These are phyloP conservation scores for Harpalus rufipes DNA, from an alignment of 2,888 invertebrate species.

Conservation along the genomic window DNA sequence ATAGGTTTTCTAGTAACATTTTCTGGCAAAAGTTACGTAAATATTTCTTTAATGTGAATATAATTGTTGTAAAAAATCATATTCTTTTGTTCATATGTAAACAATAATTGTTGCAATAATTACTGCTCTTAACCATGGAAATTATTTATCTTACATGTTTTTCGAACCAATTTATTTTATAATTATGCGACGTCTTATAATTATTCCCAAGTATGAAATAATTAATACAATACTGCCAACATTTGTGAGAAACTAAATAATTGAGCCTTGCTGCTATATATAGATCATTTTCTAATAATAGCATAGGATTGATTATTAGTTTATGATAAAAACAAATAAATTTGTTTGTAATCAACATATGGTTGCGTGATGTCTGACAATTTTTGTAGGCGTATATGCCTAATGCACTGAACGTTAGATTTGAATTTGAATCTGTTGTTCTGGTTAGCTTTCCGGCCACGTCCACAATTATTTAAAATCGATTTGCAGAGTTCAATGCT, in stretches of 20 bases:
- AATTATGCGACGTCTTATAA: constrained; percentile 18
- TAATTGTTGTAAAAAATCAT: constrained; percentile 33
- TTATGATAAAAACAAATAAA: constrained; percentile 10
- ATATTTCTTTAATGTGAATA: constrained; percentile 13
- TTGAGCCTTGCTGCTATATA: constrained; percentile 12
- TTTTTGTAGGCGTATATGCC: not conserved
- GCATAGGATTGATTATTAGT: not conserved
- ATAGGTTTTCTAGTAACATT: not conserved
- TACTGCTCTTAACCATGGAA: constrained; percentile 2
- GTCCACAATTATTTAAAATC: constrained; percentile 24
- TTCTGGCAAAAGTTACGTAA: constrained; percentile 9
- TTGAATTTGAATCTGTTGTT: constrained; percentile 21
- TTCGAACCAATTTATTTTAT: constrained; percentile 36
- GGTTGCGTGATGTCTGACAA: not conserved
- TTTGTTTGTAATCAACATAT: not conserved
- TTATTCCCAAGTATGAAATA: constrained; percentile 30
- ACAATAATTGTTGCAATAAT: constrained; percentile 25
- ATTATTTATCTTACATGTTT: constrained; percentile 17
- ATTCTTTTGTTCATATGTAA: constrained; percentile 21
- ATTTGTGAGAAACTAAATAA: constrained; percentile 38
- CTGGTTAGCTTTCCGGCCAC: constrained; percentile 14
- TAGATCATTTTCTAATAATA: constrained; percentile 42
- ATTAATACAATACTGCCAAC: constrained; percentile 27
- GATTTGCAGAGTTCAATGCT: constrained; percentile 37
- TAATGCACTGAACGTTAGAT: not conserved